phyloP scores from a whole-genome alignment of 37 sponge, comb jelly and placozoan species.

The Beroe ovata region DNA sequence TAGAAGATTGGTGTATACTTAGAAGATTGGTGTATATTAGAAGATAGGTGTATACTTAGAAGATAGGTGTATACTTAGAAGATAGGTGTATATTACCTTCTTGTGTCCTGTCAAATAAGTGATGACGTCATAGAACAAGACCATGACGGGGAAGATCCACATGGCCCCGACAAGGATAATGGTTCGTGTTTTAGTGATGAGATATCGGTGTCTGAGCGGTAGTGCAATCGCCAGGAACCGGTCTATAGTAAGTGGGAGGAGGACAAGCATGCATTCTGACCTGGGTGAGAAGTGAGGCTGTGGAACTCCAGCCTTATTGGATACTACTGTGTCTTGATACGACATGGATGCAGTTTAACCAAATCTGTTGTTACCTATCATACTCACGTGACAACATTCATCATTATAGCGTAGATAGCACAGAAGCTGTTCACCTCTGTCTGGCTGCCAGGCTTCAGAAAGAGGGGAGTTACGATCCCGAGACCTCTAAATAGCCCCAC shows the following conservation, averaged over 20 bases:
- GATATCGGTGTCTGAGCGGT: constrained; percentile 27
- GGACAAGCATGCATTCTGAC: constrained; percentile 30
- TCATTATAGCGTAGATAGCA: constrained; percentile 3
- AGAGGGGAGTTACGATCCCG: constrained; percentile 14
- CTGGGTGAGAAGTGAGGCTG: background rate
- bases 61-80: too few species aligned
- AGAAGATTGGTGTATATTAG: too few species aligned
- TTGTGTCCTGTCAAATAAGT: constrained; percentile 9
- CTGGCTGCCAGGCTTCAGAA: background rate
- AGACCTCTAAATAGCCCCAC: constrained; percentile 57
- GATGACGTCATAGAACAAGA: background rate
- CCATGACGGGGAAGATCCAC: background rate
- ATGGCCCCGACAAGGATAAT: background rate
- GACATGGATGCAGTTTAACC: too few species aligned
- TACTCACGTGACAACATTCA: constrained; percentile 52
- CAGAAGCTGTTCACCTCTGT: constrained; percentile 14
- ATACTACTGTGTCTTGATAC: too few species aligned
- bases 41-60: too few species aligned
- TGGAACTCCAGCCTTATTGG: too few species aligned
- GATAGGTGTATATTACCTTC: too few species aligned
- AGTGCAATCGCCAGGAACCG: constrained; percentile 23
- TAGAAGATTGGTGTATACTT: too few species aligned
- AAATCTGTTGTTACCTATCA: too few species aligned
- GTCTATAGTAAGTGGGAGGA: constrained; percentile 34
- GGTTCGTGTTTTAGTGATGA: background rate